These are phyloP conservation scores for Drosophila siamana DNA, from an alignment of 2,888 invertebrate genomes.

Conservation along the genomic window DNA sequence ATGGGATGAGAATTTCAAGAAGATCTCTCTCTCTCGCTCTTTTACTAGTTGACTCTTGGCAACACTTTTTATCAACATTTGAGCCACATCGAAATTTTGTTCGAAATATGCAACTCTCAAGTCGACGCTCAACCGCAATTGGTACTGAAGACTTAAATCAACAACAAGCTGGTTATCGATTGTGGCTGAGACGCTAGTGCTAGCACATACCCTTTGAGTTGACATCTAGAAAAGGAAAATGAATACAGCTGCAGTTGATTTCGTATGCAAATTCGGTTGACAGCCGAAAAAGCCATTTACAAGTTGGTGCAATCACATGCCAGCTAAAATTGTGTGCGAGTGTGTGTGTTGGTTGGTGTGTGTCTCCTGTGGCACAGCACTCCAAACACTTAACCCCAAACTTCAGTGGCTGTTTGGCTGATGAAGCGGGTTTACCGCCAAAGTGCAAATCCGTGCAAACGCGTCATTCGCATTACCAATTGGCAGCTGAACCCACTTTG, in stretches of 20 bases:
- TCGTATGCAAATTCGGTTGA: conserved; percentile 58
- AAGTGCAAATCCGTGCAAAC: conserved; percentile 67
- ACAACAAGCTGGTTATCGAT: background rate
- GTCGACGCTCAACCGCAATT: background rate
- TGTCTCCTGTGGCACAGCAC: conserved; percentile 59
- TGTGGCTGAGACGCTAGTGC: background rate
- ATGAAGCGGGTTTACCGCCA: conserved; percentile 12
- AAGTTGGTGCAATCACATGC: conserved; percentile 41
- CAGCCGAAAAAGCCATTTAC: conserved; percentile 57
- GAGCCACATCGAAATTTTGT: too few species aligned
- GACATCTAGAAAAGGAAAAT: background rate
- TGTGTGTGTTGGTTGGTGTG: conserved; percentile 20
- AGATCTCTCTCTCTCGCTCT: too few species aligned
- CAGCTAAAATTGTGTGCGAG: conserved; percentile 6
- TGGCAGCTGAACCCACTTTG: conserved; percentile 48
- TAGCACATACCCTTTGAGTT: background rate
- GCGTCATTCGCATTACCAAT: conserved; percentile 59
- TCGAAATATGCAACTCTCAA: too few species aligned
- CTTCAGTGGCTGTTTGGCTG: conserved; percentile 12
- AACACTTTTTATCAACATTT: too few species aligned
- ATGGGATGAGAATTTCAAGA: too few species aligned
- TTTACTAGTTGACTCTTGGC: too few species aligned
- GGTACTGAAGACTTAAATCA: background rate
- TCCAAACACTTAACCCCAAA: conserved; percentile 42
- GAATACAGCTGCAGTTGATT: conserved; percentile 16